Evolutionary conservation across 2,888 invertebrate genomes (phyloP), one percentile per base, ranked within the genome.

Genomic region (Charanyca ferruginea): DNA sequence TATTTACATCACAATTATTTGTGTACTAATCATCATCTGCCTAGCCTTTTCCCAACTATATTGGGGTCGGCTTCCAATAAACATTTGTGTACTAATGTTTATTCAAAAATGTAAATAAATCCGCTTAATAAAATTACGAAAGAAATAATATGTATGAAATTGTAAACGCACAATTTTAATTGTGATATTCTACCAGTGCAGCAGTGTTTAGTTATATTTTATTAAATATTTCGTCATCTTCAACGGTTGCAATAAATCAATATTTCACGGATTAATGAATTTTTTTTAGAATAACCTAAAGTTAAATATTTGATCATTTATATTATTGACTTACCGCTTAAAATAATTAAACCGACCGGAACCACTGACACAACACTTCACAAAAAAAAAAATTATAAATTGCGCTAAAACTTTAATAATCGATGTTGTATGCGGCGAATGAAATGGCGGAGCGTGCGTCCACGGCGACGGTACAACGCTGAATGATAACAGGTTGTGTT

Each of bases 401-500:
- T 76, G 71, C 79, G 82, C 73, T 70, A 70, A 80, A 72, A 60
- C 59, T 63, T 79, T 44, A 53, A 80, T 79, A 61, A 69, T 80
- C 75, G 81, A 83, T 81, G 62, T 77, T 49, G 69, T 69, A 51
- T 67, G 62, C 65, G 67, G 23, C 9, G 32, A 2, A 52, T 57
- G 73, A 54, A 66, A 71, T 59, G 62, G 69, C 77, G 82, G 76
- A 85, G 86, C 90, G 87, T 83, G 88, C 89, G 88, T 77, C 71
- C 86, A 64, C 73, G 69, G 32, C 82, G 80, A 78, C 83, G 81
- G 79, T 82, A 79, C 82, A 87, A 81, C 89, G 88, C 85, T 80
- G 89, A 88, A 88, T 91, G 92, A 91, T 91, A 92, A 93, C 86
- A 85, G 79, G 68, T 76, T 76, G 79, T 61, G 79, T 76, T 71